Percentiles rank a stretch among this genome's conserved stretches.
Conservation (phyloP, 2,797 vertebrate genomes). For the Ceryle rudis region DNA sequence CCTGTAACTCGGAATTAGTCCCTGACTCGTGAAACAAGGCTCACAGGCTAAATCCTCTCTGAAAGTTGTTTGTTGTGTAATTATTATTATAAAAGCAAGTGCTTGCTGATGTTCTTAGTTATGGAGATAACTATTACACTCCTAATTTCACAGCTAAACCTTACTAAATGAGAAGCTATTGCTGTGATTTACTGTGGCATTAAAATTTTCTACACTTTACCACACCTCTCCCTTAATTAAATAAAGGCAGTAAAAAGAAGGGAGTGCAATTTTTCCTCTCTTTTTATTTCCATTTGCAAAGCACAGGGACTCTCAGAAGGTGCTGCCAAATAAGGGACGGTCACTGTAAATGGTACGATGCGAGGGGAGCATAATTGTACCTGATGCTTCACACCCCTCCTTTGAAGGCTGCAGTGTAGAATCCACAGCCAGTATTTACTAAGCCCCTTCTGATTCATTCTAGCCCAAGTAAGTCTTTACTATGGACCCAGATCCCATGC, state of each 20-base stretch:
- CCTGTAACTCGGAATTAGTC: background rate
- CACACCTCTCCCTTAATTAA: constrained; percentile 54
- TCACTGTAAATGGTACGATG: background rate
- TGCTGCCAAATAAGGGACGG: background rate
- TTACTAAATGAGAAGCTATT: constrained; percentile 24
- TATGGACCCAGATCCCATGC: background rate
- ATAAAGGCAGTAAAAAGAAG: constrained; percentile 21
- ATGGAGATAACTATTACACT: constrained; percentile 36
- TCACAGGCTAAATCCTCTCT: background rate
- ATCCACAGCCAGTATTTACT: background rate
- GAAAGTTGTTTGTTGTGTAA: background rate
- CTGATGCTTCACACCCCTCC: background rate
- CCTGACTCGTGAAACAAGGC: background rate
- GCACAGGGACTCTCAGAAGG: background rate
- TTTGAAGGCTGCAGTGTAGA: background rate
- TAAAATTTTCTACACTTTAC: constrained; percentile 51
- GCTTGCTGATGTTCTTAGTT: constrained; percentile 23
- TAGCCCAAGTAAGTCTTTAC: background rate
- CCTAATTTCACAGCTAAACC: constrained; percentile 53
- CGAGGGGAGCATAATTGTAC: background rate
- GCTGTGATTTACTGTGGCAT: constrained; percentile 43
- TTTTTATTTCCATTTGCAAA: background rate
- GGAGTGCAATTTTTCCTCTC: background rate
- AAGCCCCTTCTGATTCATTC: background rate
- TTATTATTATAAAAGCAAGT: constrained; percentile 21